Evolutionary conservation across 2,797 vertebrate species (phyloP).

Genomic region (Sebastes oblongus): DNA sequence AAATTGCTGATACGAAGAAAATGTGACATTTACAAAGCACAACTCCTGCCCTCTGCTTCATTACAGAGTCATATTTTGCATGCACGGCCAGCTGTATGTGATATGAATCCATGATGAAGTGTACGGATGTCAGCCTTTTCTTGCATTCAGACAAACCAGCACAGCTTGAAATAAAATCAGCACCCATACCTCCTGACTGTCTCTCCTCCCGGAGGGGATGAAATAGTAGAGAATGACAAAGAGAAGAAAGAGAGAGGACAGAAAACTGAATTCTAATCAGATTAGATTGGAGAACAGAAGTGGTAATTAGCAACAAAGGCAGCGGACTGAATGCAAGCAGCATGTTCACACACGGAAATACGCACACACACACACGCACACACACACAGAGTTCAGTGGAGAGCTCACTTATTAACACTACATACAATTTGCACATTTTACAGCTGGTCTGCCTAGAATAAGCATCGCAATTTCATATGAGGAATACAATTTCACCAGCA

Average conservation of each 20-base stretch:
- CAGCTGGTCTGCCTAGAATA: background rate
- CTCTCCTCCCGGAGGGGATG: background rate
- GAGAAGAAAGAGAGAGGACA: conserved; percentile 8
- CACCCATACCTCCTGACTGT: conserved; percentile 15
- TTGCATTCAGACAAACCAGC: conserved; percentile 30
- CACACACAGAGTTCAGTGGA: background rate
- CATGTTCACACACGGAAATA: conserved; percentile 21
- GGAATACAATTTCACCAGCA: background rate
- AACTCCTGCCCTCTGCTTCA: conserved; percentile 47
- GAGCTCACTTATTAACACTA: conserved; percentile 59
- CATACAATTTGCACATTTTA: conserved; percentile 57
- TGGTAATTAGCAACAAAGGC: conserved; percentile 54
- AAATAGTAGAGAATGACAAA: background rate
- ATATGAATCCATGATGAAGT: conserved; percentile 47
- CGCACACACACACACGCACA: background rate
- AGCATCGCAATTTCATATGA: background rate
- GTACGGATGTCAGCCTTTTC: conserved; percentile 32
- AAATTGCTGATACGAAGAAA: conserved; percentile 48
- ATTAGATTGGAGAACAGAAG: conserved; percentile 52
- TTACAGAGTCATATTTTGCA: conserved; percentile 57
- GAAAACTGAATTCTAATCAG: conserved; percentile 56
- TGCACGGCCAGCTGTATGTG: conserved; percentile 46
- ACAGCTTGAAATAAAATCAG: conserved; percentile 38
- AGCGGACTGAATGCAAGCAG: conserved; percentile 2
- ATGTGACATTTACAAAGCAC: conserved; percentile 59